Base-by-base conservation (phyloP, 2,888 invertebrate species). In the Dryadula phaetusa region DNA sequence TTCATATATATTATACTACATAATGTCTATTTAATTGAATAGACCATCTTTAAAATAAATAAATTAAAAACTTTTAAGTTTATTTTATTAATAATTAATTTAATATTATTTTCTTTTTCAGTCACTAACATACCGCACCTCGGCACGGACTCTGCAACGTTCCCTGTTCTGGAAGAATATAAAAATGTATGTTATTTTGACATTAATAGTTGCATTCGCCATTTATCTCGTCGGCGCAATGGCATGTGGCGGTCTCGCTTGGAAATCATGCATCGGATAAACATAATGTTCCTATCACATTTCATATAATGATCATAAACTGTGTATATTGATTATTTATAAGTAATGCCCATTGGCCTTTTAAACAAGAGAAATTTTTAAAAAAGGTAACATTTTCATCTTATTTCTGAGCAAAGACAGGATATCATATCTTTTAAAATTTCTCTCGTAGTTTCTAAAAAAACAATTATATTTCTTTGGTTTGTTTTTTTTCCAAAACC, bases 81-180 rank as follows among this genome's bases (percentile, higher is more conserved):
- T 12, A 49, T 25, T 25, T n/a, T 25, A 22, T 25, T 28, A 42
- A 12, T 44, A 60, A 22, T 18, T 16, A 18, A 60, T 0, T 7
- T 52, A 2, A 40, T 12, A 25, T 16, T 32, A 16, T 64, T 56
- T 66, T 46, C 42, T 20, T 44, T 62, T 70, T 4, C 66, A 98
- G 98, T 97, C 98, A 1, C 95, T 98, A 12, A 94, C 97, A 70
- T 98, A 98, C 90, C 95, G 97, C 77, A 95, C 95, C 78, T 96
- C 96, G 4, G 97, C 98, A 74, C 94, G 98, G 79, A 97, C 96
- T 72, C 88, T 99, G 70, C 97, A 97, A 40, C 94, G 98, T 46
- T 96, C 97, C 16, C 94, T 98, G 88, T 98, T 97, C 88, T 98
- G 98, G 98, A 98, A 98, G 87, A 98, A 98, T 82, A 95, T 98